Conservation (phyloP, 2,888 invertebrate species). For the Noctua comes region DNA sequence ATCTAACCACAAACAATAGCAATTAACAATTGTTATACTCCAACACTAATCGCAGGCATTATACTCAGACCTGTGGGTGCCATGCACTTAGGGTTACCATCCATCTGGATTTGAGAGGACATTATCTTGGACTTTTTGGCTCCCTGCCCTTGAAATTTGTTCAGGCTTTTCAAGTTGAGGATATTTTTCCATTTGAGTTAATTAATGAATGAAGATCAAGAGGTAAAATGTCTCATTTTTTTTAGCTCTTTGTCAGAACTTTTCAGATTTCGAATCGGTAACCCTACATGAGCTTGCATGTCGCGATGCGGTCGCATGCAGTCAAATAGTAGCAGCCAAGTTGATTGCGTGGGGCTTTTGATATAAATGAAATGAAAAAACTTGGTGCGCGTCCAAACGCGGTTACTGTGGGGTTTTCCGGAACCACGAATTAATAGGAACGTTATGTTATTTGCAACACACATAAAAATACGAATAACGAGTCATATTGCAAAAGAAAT, state of each 20-base stretch:
- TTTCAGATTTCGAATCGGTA: neutral
- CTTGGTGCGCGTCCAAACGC: slow-evolving; percentile 4
- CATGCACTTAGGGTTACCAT: neutral
- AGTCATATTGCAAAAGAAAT: neutral
- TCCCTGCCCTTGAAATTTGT: neutral
- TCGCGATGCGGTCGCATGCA: slow-evolving; percentile 50
- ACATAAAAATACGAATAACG: neutral
- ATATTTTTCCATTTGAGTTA: neutral
- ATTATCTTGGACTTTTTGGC: neutral
- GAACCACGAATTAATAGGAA: neutral
- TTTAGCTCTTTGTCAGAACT: neutral
- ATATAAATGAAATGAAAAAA: slow-evolving; percentile 40
- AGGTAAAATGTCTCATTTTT: neutral
- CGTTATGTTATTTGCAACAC: neutral
- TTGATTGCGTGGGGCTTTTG: slow-evolving; percentile 43
- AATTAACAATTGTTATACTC: slow-evolving; percentile 1
- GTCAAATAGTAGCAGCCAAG: slow-evolving; percentile 23
- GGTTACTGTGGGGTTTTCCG: slow-evolving; percentile 16
- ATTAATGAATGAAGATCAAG: neutral
- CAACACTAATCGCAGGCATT: slow-evolving; percentile 23
- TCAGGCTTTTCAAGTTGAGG: neutral
- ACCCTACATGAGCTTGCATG: slow-evolving; percentile 46
- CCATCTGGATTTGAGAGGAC: neutral
- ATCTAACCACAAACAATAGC: neutral
- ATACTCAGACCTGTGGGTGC: slow-evolving; percentile 6